Percentiles rank a stretch among this genome's conserved stretches.
Evolutionary conservation across 2,888 invertebrate species (phyloP).

Genomic region (Chaetogeoica ovagalla): DNA sequence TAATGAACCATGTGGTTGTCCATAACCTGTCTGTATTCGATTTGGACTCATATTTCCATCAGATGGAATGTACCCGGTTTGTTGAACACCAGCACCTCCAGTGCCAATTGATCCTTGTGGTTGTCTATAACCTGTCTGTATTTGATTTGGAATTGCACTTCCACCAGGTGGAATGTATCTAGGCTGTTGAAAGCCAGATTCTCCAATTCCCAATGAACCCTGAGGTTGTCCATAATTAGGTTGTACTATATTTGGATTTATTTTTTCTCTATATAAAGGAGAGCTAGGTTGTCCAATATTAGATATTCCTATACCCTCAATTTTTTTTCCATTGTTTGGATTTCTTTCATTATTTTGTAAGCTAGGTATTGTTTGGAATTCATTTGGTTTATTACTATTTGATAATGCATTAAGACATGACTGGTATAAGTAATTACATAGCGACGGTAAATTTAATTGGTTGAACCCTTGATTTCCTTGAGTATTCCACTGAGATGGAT

Average conservation of each 20-base stretch:
- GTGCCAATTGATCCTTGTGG: constrained; percentile 3
- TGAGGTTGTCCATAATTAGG: constrained; percentile 26
- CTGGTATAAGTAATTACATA: constrained; percentile 39
- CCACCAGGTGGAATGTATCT: not conserved
- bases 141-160: not conserved
- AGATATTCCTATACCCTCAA: not conserved
- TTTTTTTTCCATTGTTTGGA: not conserved
- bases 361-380: not conserved
- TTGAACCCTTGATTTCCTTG: not conserved
- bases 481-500: not conserved
- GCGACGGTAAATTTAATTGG: constrained; percentile 12
- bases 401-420: constrained; percentile 36
- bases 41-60: constrained; percentile 11
- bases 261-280: not conserved
- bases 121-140: constrained; percentile 7
- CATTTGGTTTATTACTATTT: constrained; percentile 6
- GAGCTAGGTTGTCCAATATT: not conserved
- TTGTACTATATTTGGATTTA: not conserved
- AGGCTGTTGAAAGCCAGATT: not conserved
- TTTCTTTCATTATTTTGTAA: constrained; percentile 5
- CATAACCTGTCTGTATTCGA: constrained; percentile 1
- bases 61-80: not conserved
- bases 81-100: not conserved
- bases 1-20: constrained; percentile 15
- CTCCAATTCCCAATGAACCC: not conserved